These are phyloP conservation scores for Mantis religiosa DNA, from an alignment of 2,888 invertebrate species.

Conservation along the genomic window DNA sequence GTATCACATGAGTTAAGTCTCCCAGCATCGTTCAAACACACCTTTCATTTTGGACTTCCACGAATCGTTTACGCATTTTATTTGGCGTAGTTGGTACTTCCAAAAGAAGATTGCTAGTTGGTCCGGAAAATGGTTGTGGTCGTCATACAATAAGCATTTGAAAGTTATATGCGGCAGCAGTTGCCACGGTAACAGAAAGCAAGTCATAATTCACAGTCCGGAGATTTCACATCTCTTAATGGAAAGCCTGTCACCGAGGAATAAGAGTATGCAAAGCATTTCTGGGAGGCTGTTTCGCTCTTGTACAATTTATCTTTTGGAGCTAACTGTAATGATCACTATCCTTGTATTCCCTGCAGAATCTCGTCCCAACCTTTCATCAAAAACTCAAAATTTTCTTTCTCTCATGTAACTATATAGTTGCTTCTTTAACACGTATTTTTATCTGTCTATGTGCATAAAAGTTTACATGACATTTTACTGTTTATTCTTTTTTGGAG, in stretches of 20 bases:
- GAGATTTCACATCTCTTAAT: neutral
- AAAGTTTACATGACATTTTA: no score
- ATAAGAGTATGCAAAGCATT: neutral
- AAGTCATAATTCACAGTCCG: neutral
- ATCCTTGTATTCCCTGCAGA: neutral
- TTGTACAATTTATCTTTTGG: neutral
- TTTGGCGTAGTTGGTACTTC: neutral
- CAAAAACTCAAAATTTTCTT: neutral
- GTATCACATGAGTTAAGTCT: no score
- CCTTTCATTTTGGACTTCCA: neutral
- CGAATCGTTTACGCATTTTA: neutral
- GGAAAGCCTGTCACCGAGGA: neutral
- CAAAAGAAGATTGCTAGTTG: neutral
- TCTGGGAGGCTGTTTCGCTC: neutral
- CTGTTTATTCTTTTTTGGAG: no score
- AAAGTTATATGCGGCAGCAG: neutral
- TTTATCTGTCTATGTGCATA: neutral
- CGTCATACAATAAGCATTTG: neutral
- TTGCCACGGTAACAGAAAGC: neutral
- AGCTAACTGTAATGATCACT: neutral
- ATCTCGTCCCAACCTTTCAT: neutral
- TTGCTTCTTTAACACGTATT: neutral
- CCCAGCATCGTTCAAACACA: neutral
- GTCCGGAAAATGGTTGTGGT: neutral
- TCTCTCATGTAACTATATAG: neutral